Base-by-base conservation (phyloP, 2,888 invertebrate genomes). In the Deilephila porcellus region DNA sequence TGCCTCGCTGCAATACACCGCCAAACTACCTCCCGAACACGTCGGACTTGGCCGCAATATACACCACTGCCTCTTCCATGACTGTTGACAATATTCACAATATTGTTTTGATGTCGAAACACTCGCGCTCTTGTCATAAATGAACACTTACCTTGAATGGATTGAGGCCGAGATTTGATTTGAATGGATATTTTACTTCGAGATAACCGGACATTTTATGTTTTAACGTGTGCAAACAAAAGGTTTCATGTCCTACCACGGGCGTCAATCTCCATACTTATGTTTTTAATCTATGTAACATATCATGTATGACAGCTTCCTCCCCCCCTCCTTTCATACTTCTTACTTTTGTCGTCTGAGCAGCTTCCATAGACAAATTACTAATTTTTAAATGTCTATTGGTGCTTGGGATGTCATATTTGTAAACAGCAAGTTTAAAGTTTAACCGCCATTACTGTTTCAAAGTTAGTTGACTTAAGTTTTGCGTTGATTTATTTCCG, bases 21-120 rank as follows among this genome's bases (percentile, higher is more conserved):
- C 95, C 79, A 96, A 85, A 76, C 95, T 95, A 4, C 95, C 93
- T 71, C 95, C 95, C 76, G 93, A 91, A 76, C 95, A 92, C 76
- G 93, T 94, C 76, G 95, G 95, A 77, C 95, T 91, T 74, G 95
- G 95, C 82, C 95, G 90, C 81, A 96, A 90, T 83, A 96, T 96
- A 85, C 96, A 96, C 96, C 96, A 96, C 86, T 96, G 96, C 86
- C 95, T 95, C 84, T 95, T 96, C 96, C 96, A 96, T 76, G 96
- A 95, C 96, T 96, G 85, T 75, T 77, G 82, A 90, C 82, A 79
- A 82, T 83, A 84, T 86, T 83, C 82, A 85, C 77, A 80, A 25
- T 78, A 83, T 84, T 84, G 64, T 70, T 60, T 71, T 67, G 52
- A 71, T 34, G 32, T 63, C 70, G 56, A 75, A 56, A 63, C 63